Evolutionary conservation across 2,797 vertebrate genomes (phyloP), one percentile per base, ranked within the genome.

Genomic region (Megaceryle alcyon): DNA sequence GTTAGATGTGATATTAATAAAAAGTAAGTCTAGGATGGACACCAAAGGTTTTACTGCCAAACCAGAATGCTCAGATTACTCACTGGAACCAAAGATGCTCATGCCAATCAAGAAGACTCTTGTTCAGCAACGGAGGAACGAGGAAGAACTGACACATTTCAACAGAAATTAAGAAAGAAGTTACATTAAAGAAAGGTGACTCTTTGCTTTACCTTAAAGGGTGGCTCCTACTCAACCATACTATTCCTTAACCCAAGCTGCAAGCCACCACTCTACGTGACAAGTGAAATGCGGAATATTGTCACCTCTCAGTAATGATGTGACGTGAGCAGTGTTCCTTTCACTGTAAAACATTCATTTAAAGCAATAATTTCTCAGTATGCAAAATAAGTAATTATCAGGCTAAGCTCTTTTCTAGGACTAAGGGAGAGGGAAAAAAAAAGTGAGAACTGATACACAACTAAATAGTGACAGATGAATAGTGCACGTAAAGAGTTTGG

Each of bases 401-500:
- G 26, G 54, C 18, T 18, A 65, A 78, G 23, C 33, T 76, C 16
- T 79, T 75, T 91, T 69, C 28, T 48, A 66, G 22, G 31, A 46
- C 3, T 10, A 53, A 61, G 20, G 14, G 20, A 12, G 2, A 31
- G 8, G 12, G 13, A 26, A 77, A 86, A 41, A 64, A 61, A 18
- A 18, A 41, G 6, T 11, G 8, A 16, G 1, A 48, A 29, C 21
- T 65, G 59, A 49, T 51, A 48, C n/a, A 31, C 21, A 84, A 70
- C 26, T 59, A 73, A 82, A 29, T 16, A 54, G 14, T 35, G 60
- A 66, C n/a, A 48, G 17, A 3, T 2, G 3, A 86, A 61, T 2
- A 59, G 33, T 13, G 4, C 43, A 53, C 0, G 0, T 26, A 29
- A 69, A 31, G 23, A 57, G 25, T 35, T 29, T n/a, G 26, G 29